A percentile compares a stretch with the other conserved stretches of the same genome.
These are phyloP conservation scores for Hyperoplus immaculatus DNA, from an alignment of 2,797 vertebrate species.

Conservation along the genomic window DNA sequence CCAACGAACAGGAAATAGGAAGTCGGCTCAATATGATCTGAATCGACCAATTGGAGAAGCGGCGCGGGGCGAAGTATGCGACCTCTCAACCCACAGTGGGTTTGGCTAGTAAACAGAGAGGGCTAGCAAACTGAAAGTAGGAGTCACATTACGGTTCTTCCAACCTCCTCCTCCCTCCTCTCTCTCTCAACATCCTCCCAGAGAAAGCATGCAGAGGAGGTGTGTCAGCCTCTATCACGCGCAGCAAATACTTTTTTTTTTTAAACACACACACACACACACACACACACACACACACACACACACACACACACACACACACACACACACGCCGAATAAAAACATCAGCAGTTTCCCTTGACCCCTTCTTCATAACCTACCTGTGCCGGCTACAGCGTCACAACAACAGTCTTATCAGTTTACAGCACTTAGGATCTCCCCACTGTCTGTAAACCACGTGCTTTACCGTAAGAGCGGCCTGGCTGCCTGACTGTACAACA, in stretches of 20 bases:
- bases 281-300: neutral
- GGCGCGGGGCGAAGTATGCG: slow-evolving; percentile 56
- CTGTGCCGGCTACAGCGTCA: neutral
- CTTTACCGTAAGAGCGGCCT: slow-evolving; percentile 55
- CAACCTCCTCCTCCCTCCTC: slow-evolving; percentile 6
- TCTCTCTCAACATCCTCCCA: slow-evolving; percentile 23
- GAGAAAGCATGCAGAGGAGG: slow-evolving; percentile 42
- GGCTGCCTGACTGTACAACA: neutral
- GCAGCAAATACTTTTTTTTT: neutral
- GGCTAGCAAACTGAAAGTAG: slow-evolving; percentile 79
- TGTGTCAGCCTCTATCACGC: slow-evolving; percentile 17
- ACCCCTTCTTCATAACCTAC: neutral
- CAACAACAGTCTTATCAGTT: slow-evolving; percentile 41
- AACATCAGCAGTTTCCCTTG: neutral
- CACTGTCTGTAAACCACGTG: slow-evolving; percentile 68
- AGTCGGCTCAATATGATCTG: slow-evolving; percentile 62
- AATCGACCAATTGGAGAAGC: slow-evolving; percentile 74
- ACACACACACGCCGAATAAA: neutral
- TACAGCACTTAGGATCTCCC: slow-evolving; percentile 32
- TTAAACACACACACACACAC: neutral
- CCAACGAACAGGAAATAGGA: slow-evolving; percentile 79
- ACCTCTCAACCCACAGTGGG: slow-evolving; percentile 66
- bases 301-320: neutral
- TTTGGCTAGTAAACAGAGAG: slow-evolving; percentile 69
- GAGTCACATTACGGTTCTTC: slow-evolving; percentile 80